phyloP scores from a whole-genome alignment of 2,888 invertebrate species.

The Synergus laeviventris region DNA sequence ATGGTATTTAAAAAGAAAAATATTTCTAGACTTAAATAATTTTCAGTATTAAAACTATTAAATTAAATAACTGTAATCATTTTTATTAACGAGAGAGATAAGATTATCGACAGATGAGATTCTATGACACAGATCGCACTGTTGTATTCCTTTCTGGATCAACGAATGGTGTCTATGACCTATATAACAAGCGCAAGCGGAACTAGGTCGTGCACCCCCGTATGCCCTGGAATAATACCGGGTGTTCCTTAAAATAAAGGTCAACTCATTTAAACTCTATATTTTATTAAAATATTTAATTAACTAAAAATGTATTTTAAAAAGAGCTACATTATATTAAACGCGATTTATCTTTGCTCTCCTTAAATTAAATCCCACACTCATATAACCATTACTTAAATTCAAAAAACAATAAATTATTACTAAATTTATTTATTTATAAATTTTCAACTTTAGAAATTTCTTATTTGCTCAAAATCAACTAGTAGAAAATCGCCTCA shows the following conservation, averaged over 20 bases:
- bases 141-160: conserved; percentile 26
- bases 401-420: not conserved
- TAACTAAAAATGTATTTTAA: not conserved
- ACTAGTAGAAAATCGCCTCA: not conserved
- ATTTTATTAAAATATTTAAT: not conserved
- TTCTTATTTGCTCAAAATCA: not conserved
- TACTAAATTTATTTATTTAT: not conserved
- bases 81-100: conserved; percentile 40
- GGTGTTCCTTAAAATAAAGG: conserved; percentile 63
- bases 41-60: not conserved
- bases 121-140: conserved; percentile 18
- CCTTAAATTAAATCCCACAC: not conserved
- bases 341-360: not conserved
- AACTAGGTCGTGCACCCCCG: conserved; percentile 73
- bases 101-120: conserved; percentile 25
- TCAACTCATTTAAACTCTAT: not conserved
- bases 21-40: too few species aligned
- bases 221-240: conserved; percentile 72
- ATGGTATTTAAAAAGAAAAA: too few species aligned
- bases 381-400: not conserved
- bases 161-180: conserved; percentile 73
- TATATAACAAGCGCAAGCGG: conserved; percentile 72
- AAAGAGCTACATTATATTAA: not conserved
- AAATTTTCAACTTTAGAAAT: not conserved
- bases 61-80: conserved; percentile 37